Base-by-base conservation (phyloP, 2,888 invertebrate genomes). In the Melikaiella ostensackeni region DNA sequence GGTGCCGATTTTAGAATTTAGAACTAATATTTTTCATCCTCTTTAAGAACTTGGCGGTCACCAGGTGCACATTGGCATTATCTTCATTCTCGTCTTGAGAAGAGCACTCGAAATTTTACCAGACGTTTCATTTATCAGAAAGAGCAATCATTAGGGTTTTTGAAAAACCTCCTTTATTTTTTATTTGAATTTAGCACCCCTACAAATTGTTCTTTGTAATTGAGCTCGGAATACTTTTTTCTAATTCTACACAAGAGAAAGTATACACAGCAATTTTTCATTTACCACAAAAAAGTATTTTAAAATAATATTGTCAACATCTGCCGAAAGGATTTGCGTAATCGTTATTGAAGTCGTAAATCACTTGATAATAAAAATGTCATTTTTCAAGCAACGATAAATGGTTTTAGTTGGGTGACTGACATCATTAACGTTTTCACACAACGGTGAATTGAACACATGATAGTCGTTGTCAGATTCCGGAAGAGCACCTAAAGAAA, bases 391-490 rank as follows among this genome's bases (percentile, higher is more conserved):
- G n/a, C 50, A n/a, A 27, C 50, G n/a, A n/a, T 30, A 46, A 50
- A 30, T 19, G 50, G 46, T 11, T 70, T 33, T 70, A 50, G 11
- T 9, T 46, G 19, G 30, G 30, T 70, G 50, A 50, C 70, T 70
- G 50, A 70, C 30, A 50, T 70, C 50, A 70, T 70, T 70, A 70
- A 50, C 30, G 27, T 70, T 70, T 70, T 50, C 70, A 70, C 30
- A 70, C 70, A 70, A 30, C 50, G 66, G 19, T 42, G 19, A 24
- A 66, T 38, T 46, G 27, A 66, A 66, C 46, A 66, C 24, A 42
- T 46, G 46, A 46, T 46, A 27, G n/a, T 35, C 42, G 30, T 70
- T 70, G 30, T 16, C 46, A 27, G 42, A 42, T 70, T 70, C 50
- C n/a, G 27, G 21, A 24, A 30, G 9, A 42, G 19, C 70, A 70